Evolutionary conservation across 2,797 vertebrate genomes (phyloP).

Genomic region (Trichosurus vulpecula): DNA sequence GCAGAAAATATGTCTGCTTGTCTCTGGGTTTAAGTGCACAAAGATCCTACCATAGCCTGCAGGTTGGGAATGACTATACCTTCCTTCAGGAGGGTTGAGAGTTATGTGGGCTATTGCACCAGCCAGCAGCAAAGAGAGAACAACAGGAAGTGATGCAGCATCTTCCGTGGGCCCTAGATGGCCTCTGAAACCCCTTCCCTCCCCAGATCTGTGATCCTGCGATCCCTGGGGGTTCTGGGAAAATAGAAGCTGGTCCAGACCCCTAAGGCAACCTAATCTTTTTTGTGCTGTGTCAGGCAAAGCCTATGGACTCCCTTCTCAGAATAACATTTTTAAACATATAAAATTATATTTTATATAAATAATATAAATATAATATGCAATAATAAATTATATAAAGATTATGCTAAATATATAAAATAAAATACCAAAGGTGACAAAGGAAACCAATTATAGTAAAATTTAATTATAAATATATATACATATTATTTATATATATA

Average conservation of each 20-base stretch:
- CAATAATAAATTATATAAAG: too few relatives aligned
- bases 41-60: not conserved
- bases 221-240: not conserved
- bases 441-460: not conserved
- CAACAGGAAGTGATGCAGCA: not conserved
- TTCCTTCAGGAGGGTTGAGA: not conserved
- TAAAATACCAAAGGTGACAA: not conserved
- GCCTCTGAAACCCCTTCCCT: not conserved
- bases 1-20: not conserved
- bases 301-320: not conserved
- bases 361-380: too few relatives aligned
- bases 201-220: not conserved
- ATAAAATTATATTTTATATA: too few relatives aligned
- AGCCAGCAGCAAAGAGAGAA: not conserved
- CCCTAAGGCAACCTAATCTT: not conserved
- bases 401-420: not conserved
- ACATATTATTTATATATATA: too few relatives aligned
- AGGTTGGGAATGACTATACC: not conserved
- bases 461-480: too few relatives aligned
- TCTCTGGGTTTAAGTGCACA: not conserved
- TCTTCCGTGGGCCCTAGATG: not conserved
- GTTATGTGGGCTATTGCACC: not conserved
- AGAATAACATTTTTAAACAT: not conserved
- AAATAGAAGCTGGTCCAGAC: not conserved
- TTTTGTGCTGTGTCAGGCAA: not conserved